phyloP scores from a whole-genome alignment of 2,113 vertebrate species.

The Agelaius phoeniceus region DNA sequence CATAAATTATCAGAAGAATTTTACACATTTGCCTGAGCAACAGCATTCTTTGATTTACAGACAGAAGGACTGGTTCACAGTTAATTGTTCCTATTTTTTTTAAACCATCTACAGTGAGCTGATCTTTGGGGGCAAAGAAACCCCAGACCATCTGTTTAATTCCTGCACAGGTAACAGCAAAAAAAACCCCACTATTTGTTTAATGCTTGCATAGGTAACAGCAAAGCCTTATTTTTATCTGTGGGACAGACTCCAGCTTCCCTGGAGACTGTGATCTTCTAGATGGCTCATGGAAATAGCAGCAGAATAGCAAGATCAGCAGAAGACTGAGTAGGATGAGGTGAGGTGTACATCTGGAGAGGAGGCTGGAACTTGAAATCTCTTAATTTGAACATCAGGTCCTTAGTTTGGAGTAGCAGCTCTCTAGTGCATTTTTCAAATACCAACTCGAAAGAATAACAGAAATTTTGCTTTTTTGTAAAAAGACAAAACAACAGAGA shows the following conservation, averaged over 20 bases:
- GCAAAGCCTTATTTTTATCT: background rate
- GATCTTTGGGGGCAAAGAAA: background rate
- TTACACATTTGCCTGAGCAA: constrained; percentile 30
- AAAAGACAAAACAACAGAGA: background rate
- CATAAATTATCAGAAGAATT: constrained; percentile 19
- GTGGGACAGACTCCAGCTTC: background rate
- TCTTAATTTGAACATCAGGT: background rate
- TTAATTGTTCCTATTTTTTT: background rate
- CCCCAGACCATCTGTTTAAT: background rate
- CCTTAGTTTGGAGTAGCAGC: background rate
- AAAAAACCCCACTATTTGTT: background rate
- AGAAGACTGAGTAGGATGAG: background rate
- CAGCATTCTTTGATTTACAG: background rate
- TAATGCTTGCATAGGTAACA: background rate
- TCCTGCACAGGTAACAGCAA: background rate
- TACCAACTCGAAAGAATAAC: background rate
- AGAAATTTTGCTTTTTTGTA: background rate
- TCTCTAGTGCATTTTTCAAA: background rate
- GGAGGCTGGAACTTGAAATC: background rate
- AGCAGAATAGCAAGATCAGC: background rate
- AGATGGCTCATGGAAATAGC: background rate
- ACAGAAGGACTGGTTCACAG: background rate
- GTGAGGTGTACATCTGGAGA: background rate
- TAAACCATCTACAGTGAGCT: background rate
- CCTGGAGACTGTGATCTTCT: background rate